Evolutionary conservation across 2,888 invertebrate species (phyloP).

Genomic region (Periphyllus acericola): DNA sequence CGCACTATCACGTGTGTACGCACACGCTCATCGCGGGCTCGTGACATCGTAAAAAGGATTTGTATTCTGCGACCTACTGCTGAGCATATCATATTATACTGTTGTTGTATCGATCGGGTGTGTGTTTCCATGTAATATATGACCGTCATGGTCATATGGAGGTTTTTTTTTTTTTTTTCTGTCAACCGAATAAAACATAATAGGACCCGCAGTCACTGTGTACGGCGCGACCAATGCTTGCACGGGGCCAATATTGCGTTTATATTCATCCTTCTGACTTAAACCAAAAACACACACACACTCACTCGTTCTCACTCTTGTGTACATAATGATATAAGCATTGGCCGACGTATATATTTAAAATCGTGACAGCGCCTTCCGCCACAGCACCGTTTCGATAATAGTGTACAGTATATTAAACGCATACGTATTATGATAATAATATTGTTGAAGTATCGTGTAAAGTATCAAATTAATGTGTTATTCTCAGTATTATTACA

Average conservation of each 20-base stretch:
- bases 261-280: not conserved
- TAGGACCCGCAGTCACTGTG: not conserved
- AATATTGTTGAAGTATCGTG: too few species aligned
- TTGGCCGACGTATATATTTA: too few species aligned
- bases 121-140: not conserved
- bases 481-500: too few species aligned
- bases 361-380: too few species aligned
- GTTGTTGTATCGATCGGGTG: conserved; percentile 11
- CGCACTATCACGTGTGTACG: not conserved
- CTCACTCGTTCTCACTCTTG: too few species aligned
- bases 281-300: not conserved
- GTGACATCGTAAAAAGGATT: conserved; percentile 56
- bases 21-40: not conserved
- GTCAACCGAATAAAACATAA: conserved; percentile 16
- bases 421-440: too few species aligned
- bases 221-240: not conserved
- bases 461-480: too few species aligned
- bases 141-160: conserved; percentile 5
- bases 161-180: not conserved
- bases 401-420: too few species aligned
- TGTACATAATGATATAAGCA: too few species aligned
- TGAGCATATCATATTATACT: not conserved
- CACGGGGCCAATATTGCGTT: not conserved
- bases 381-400: too few species aligned
- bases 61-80: conserved; percentile 27